Conservation (phyloP, 2,113 vertebrate genomes). For the Prinia subflava region DNA sequence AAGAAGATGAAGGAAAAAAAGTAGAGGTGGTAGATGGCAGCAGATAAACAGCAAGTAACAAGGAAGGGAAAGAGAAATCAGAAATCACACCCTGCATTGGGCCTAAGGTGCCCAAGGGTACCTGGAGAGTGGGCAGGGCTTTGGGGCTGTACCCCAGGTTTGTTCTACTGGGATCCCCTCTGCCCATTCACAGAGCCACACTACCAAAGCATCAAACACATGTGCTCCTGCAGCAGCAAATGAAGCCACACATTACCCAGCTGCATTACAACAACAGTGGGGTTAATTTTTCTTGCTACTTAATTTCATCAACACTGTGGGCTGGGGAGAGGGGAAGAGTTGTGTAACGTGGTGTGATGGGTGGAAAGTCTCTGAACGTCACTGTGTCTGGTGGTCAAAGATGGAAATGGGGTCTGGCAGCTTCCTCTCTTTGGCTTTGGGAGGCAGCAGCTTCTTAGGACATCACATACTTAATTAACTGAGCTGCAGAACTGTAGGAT, state of each 20-base stretch:
- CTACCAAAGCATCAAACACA: not conserved
- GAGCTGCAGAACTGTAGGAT: not conserved
- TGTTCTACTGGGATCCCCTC: not conserved
- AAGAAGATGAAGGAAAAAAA: not conserved
- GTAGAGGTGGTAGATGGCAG: not conserved
- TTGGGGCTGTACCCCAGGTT: not conserved
- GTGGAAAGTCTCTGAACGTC: not conserved
- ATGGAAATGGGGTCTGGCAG: not conserved
- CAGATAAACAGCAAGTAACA: not conserved
- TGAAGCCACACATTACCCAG: not conserved
- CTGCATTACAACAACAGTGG: not conserved
- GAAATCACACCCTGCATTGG: not conserved
- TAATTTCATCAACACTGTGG: not conserved
- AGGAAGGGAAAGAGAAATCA: not conserved
- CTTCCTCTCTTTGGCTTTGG: not conserved
- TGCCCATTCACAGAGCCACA: rapidly evolving
- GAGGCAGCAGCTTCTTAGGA: conserved; percentile 3
- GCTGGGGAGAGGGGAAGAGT: not conserved
- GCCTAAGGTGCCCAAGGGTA: not conserved
- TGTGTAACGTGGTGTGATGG: not conserved
- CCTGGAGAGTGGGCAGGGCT: not conserved
- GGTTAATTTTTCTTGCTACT: conserved; percentile 8
- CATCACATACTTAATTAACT: conserved; percentile 20
- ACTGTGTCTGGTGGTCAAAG: not conserved
- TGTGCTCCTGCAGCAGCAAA: not conserved